Evolutionary conservation across 2,113 vertebrate genomes (phyloP), one percentile per base, ranked within the genome.

Genomic region (Pterocles burchelli): DNA sequence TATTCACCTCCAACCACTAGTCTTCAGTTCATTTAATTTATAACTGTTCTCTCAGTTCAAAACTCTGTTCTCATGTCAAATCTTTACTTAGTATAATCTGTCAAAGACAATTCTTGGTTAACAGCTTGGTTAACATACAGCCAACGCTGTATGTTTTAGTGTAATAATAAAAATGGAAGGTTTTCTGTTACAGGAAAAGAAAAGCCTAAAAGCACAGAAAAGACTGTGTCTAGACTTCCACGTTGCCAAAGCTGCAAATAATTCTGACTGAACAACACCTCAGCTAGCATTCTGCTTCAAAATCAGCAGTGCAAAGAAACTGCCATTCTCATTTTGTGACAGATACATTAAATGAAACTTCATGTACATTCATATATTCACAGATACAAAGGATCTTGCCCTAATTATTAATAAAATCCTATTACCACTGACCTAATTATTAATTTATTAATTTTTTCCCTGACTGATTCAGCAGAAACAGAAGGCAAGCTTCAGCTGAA

Each of bases 11-110:
- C 8, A 17, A 61, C 36, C 76, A 55, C 0, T 2, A 72, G 48
- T 46, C 77, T 85, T 80, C 51, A 71, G 82, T 49, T 88, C 46
- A 83, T 84, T 71, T 93, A 95, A 93, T 96, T 96, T 95, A 93
- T 94, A 90, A 85, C 78, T 87, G 28, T 65, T 90, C 34, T 74
- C 59, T 71, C 61, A 85, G 70, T 77, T 89, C 75, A 87, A 89
- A 71, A 68, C 63, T 96, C 91, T 86, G 55, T 93, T 95, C 92
- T 90, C 76, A 29, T 58, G 90, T 88, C 86, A 79, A 87, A 80
- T 31, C 92, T 93, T 91, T 97, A 92, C 49, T 51, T 88, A 65
- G 31, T 20, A 76, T 45, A 62, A 59, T 74, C 91, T 76, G 54
- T 96, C 95, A 84, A 83, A 96, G 48, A 52, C 17, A 17, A 54